A percentile compares a stretch with the other conserved stretches of the same genome.
Evolutionary conservation across 2,113 vertebrate genomes (phyloP).

Genomic region (Ia io): DNA sequence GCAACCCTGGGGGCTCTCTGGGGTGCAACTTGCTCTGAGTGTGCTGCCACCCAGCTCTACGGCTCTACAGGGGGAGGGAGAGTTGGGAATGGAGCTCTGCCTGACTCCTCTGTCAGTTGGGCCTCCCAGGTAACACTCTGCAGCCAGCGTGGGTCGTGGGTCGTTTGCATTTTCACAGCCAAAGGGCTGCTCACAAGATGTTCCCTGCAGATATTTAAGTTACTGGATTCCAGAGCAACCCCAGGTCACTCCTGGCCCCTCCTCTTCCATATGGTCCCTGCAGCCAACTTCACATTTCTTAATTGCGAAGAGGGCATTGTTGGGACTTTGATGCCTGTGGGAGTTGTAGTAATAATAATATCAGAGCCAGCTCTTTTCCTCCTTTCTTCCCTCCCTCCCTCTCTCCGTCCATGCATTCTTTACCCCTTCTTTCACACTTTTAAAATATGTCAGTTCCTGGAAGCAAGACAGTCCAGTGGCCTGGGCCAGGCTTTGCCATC

Average conservation of each 20-base stretch:
- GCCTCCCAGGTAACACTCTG: background rate
- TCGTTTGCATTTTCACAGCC: conserved; percentile 62
- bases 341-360: background rate
- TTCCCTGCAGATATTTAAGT: conserved; percentile 33
- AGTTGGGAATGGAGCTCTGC: background rate
- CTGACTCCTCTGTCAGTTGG: background rate
- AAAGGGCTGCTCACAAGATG: conserved; percentile 37
- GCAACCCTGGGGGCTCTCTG: background rate
- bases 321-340: background rate
- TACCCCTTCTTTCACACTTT: background rate
- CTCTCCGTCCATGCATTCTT: background rate
- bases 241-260: background rate
- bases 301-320: background rate
- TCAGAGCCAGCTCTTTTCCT: background rate
- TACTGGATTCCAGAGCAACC: conserved; percentile 45
- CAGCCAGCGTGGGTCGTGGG: background rate
- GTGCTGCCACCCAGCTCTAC: background rate
- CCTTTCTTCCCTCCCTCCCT: background rate
- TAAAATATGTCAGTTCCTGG: background rate
- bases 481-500: background rate
- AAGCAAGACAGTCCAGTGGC: background rate
- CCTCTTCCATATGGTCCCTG: background rate
- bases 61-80: background rate
- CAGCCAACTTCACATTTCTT: conserved; percentile 39
- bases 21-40: background rate